A percentile compares a stretch with the other conserved stretches of the same genome.
These are phyloP conservation scores for Psittacus erithacus DNA, from an alignment of 2,113 vertebrate genomes.

Conservation along the genomic window DNA sequence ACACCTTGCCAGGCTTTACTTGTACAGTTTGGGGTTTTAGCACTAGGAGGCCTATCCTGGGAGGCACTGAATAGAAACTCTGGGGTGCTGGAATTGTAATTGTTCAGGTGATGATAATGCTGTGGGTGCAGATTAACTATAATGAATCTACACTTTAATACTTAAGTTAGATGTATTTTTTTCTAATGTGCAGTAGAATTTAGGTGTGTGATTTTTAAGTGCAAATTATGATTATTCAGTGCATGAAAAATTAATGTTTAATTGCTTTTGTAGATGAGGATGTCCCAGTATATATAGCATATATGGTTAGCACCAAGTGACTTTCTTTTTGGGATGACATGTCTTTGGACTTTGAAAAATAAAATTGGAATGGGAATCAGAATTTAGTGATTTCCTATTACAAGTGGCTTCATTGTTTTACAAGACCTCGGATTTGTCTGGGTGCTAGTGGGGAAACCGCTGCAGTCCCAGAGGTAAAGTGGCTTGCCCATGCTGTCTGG, in stretches of 20 bases:
- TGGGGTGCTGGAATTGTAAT: not conserved
- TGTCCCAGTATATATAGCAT: accelerated
- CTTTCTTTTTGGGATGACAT: not conserved
- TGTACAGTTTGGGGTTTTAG: not conserved
- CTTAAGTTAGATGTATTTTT: not conserved
- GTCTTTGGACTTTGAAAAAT: not conserved
- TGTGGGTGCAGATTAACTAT: not conserved
- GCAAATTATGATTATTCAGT: not conserved
- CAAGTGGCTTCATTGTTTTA: not conserved
- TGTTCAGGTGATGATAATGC: not conserved
- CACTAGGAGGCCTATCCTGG: not conserved
- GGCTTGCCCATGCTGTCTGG: not conserved
- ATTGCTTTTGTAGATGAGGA: not conserved
- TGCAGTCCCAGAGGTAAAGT: not conserved
- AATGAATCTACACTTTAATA: not conserved
- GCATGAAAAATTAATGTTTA: not conserved
- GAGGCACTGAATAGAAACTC: not conserved
- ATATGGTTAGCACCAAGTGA: not conserved
- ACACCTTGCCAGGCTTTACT: not conserved
- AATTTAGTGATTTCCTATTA: not conserved
- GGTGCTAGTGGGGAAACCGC: not conserved
- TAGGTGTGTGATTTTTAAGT: not conserved
- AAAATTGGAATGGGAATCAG: not conserved
- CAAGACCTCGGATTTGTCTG: not conserved
- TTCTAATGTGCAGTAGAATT: not conserved